Base-by-base conservation (phyloP, 2,113 vertebrate species). In the Melanocharis versteri region DNA sequence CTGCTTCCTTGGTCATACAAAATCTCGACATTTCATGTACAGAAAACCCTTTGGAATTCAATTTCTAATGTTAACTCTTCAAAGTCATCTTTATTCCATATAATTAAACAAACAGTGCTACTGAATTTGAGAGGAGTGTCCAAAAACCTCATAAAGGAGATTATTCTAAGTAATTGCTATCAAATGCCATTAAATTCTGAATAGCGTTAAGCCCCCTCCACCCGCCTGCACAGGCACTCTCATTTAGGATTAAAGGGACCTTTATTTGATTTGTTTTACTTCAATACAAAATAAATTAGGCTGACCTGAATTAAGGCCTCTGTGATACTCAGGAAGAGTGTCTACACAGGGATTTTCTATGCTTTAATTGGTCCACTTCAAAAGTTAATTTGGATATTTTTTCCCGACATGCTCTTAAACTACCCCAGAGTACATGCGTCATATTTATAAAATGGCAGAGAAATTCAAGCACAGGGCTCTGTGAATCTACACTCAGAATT, bases 81-180 rank as follows among this genome's bases (percentile, higher is more conserved):
- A 66, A 51, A 83, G 69, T 73, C 37, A 92, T 69, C 28, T 89
- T 83, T 75, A 86, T 73, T 71, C 48, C 56, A 71, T 33, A 26
- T 48, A 94, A 89, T 92, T 75, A 71, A 92, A 78, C 81, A 85
- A 91, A 85, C 37, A 79, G 31, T 50, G 62, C 44, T 71, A 89
- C 64, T 71, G 76, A 93, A 84, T 84, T 93, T 6, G 15, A 95
- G 51, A 92, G 53, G 60, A 96, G 92, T 83, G 80, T 92, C 76
- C 88, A 92, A 94, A 94, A 96, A 86, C 40, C 86, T 96, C 80
- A 64, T 86, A 94, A 96, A 93, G 88, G 83, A 93, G 95, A 95
- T 96, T 96, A 97, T 97, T 96, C 69, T 92, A 95, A 96, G 92
- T 95, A 95, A 97, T 97, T 96, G 72, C 94, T 93, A 94, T 87